Base-by-base conservation (phyloP, 2,797 vertebrate species). In the Crocodylus rhombifer region DNA sequence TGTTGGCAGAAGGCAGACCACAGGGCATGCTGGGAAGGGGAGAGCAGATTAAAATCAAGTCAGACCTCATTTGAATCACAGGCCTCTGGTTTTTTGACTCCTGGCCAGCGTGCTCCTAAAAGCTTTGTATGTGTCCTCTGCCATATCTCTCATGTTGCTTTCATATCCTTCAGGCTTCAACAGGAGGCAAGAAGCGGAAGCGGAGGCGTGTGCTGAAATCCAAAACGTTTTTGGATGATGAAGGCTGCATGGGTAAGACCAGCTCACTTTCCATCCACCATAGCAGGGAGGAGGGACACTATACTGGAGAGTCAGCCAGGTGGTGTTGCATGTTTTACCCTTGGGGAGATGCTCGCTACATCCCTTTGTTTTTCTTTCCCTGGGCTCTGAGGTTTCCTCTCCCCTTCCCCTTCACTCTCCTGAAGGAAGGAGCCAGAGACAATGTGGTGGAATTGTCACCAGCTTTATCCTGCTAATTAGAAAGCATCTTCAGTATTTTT, bases 241-340 rank as follows among this genome's bases (percentile, higher is more conserved):
- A 99, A 6, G 99, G 98, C 86, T 98, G 98, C 93, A 99, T 99
- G 0, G 99, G 99, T 99, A 98, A 98, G 97, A n/a, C 5, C 3
- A 4, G 6, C 55, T 57, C 17, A 12, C 14, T 71, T 73, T 18
- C 9, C 10, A 3, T 51, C 57, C 33, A 20, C 30, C 90, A 15
- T 62, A 7, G 8, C 21, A 16, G 21, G 64, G n/a, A 4, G 12
- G 61, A 23, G 58, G 58, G 16, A 23, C 69, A 42, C 36, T 25
- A 5, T 1, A 0, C 6, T 71, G n/a, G 33, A 61, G 51, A 1
- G 12, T 58, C 57, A 57, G 10, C 56, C 16, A 67, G 18, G 16
- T 42, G 42, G 42, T 42, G 42, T 42, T 9, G 7, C 51, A 55
- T 84, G 36, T 80, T 10, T 2, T 42, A n/a, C 58, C 26, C 6